These are phyloP conservation scores for Apodemia zela DNA, from an alignment of 2,888 invertebrate genomes.

Conservation along the genomic window DNA sequence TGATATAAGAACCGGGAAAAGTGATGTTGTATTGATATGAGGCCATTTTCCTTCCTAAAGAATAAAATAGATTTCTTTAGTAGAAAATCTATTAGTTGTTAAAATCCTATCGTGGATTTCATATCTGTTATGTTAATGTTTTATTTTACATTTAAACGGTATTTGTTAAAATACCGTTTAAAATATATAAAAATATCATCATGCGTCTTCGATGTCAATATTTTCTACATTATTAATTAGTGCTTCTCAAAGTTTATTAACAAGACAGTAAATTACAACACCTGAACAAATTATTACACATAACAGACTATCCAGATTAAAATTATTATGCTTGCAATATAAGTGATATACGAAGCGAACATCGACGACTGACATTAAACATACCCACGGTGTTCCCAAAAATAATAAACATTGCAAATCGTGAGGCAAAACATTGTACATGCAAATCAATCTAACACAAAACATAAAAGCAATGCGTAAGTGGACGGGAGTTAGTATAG, in stretches of 20 bases:
- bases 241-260: neutral
- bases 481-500: slow-evolving; percentile 42
- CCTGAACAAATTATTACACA: neutral
- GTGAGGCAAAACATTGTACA: slow-evolving; percentile 77
- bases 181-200: no score
- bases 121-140: no score
- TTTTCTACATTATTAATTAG: no score
- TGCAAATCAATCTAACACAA: slow-evolving; percentile 64
- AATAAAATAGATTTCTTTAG: no score
- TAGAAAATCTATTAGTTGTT: no score
- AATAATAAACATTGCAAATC: slow-evolving; percentile 38
- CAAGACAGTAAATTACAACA: slow-evolving; percentile 8
- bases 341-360: slow-evolving; percentile 40
- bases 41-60: no score
- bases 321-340: slow-evolving; percentile 21
- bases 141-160: no score
- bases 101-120: neutral
- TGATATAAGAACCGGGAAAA: no score
- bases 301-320: neutral
- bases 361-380: slow-evolving; percentile 44
- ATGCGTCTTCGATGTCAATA: no score
- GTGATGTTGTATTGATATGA: no score
- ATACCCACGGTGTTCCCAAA: slow-evolving; percentile 47
- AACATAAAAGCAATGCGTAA: slow-evolving; percentile 63
- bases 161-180: no score